Conservation (phyloP, 2,797 vertebrate species). For the Anguilla marmorata region DNA sequence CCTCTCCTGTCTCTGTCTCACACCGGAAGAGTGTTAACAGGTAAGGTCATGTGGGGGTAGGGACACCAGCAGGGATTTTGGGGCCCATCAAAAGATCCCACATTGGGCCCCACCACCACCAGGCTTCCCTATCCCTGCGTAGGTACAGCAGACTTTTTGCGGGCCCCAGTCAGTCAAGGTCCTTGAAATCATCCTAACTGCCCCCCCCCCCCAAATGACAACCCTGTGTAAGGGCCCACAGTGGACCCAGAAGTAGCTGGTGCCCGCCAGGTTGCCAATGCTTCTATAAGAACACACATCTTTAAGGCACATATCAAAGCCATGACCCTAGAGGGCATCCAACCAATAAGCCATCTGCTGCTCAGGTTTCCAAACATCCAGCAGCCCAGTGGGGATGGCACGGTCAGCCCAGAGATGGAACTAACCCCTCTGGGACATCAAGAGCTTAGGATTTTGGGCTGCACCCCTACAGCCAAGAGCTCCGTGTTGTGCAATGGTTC, state of each 20-base stretch:
- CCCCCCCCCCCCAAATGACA: too few species aligned
- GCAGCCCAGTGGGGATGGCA: not conserved
- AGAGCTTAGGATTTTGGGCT: not conserved
- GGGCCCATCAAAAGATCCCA: too few species aligned
- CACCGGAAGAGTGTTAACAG: not conserved
- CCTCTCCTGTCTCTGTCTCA: not conserved
- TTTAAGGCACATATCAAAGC: not conserved
- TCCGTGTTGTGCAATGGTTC: not conserved
- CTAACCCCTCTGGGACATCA: not conserved
- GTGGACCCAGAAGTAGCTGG: not conserved
- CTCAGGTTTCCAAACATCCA: not conserved
- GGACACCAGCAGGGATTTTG: not conserved
- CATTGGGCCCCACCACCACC: too few species aligned
- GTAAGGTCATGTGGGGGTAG: not conserved
- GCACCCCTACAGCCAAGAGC: not conserved
- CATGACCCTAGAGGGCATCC: not conserved
- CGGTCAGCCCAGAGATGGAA: not conserved
- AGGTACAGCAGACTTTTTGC: too few species aligned
- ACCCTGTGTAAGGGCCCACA: not conserved
- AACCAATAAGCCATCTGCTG: slow-evolving; percentile 6
- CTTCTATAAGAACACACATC: not conserved
- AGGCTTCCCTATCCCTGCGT: too few species aligned
- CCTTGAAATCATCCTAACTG: too few species aligned
- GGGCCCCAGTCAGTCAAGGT: too few species aligned
- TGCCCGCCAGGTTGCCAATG: not conserved